Evolutionary conservation across 2,888 invertebrate genomes (phyloP).

Genomic region (Venusia cambrica): DNA sequence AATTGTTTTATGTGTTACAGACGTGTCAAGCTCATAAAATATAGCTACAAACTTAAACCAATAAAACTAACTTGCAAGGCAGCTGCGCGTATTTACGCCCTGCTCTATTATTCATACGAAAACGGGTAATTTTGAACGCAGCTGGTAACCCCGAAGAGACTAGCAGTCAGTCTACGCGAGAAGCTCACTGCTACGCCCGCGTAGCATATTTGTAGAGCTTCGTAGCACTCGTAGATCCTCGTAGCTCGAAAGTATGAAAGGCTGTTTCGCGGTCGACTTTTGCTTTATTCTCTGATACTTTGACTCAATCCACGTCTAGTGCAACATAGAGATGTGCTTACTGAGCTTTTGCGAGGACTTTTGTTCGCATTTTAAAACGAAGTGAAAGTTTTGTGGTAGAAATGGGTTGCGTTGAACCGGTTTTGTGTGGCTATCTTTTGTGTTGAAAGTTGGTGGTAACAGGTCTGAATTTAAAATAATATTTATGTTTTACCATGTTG

Average conservation of each 20-base stretch:
- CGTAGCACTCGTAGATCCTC: too few relatives aligned
- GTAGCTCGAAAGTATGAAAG: slow-evolving; percentile 35
- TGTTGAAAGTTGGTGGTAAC: too few relatives aligned
- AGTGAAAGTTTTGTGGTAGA: too few relatives aligned
- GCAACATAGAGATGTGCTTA: too few relatives aligned
- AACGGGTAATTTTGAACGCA: slow-evolving; percentile 46
- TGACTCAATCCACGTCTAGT: slow-evolving; percentile 27
- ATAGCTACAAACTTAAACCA: slow-evolving; percentile 11
- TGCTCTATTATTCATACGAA: slow-evolving; percentile 42
- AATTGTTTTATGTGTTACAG: too few relatives aligned
- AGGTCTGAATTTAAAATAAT: too few relatives aligned
- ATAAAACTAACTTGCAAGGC: slow-evolving; percentile 29
- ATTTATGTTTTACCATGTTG: too few relatives aligned
- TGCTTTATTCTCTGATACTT: slow-evolving; percentile 24
- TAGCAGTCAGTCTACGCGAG: slow-evolving; percentile 45
- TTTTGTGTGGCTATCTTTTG: too few relatives aligned
- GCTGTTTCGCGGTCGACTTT: slow-evolving; percentile 31
- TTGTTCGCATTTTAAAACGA: too few relatives aligned
- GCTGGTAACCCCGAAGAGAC: slow-evolving; percentile 44
- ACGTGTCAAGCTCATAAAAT: slow-evolving; percentile 1
- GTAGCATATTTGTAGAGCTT: slow-evolving; percentile 48
- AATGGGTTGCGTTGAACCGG: too few relatives aligned
- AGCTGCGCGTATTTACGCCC: slow-evolving; percentile 36
- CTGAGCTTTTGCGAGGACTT: too few relatives aligned
- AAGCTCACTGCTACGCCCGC: slow-evolving; percentile 43